phyloP scores from a whole-genome alignment of 2,113 vertebrate species.

The Rhynchomys soricoides region DNA sequence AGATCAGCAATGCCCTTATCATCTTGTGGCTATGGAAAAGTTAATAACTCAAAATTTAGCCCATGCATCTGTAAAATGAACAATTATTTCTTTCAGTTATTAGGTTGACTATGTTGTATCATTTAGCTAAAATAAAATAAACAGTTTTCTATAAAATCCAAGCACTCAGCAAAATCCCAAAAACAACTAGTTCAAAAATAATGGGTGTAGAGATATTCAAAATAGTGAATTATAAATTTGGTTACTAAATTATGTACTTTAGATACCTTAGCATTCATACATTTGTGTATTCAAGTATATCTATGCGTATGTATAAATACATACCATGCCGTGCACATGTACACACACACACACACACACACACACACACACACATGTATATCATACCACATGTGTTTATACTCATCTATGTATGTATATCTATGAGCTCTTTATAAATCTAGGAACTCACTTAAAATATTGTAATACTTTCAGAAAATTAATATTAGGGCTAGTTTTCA shows the following conservation, averaged over 20 bases:
- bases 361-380: not conserved
- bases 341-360: not conserved
- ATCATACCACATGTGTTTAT: not conserved
- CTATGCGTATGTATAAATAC: too few species aligned
- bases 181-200: not conserved
- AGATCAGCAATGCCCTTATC: not conserved
- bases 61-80: not conserved
- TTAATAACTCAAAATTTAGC: not conserved
- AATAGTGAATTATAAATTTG: not conserved
- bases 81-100: not conserved
- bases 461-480: not conserved
- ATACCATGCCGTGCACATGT: too few species aligned
- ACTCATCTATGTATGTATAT: fast-evolving
- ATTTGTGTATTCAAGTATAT: fast-evolving
- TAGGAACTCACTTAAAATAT: fast-evolving
- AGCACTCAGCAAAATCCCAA: not conserved
- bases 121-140: not conserved
- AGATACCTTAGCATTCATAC: not conserved
- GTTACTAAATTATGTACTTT: not conserved
- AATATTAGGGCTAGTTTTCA: not conserved
- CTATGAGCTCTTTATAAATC: not conserved
- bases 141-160: not conserved
- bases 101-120: not conserved
- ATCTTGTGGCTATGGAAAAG: not conserved
- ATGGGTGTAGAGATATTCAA: not conserved